phyloP scores from a whole-genome alignment of 1,140 invertebrate species.

The Drosophila ogumai region DNA sequence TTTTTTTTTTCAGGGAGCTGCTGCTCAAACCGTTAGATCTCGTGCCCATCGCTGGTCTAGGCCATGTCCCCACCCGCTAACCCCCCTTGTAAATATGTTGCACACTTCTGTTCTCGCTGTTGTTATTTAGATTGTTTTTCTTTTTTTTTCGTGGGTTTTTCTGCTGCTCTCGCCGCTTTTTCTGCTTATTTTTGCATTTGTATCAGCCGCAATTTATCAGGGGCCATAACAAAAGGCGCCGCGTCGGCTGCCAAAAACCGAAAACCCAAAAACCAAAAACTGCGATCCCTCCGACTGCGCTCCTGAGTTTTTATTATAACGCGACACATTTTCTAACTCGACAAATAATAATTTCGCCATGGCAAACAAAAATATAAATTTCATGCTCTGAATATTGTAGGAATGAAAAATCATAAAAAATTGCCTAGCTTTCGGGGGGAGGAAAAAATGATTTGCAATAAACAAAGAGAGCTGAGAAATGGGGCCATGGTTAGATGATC shows the following conservation, averaged over 20 bases:
- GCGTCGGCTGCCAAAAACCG: constrained; percentile 78
- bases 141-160: not conserved
- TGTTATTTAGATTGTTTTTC: constrained; percentile 57
- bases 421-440: constrained; percentile 9
- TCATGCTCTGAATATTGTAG: constrained; percentile 75
- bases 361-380: constrained; percentile 65
- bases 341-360: constrained; percentile 75
- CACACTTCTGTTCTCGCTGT: constrained; percentile 61
- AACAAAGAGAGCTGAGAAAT: constrained; percentile 56
- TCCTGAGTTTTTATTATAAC: constrained; percentile 49
- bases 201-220: constrained; percentile 82
- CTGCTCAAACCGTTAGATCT: too few species aligned
- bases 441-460: constrained; percentile 67
- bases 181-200: constrained; percentile 64
- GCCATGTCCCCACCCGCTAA: not conserved
- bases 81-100: constrained; percentile 71
- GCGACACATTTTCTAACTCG: constrained; percentile 74
- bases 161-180: constrained; percentile 40
- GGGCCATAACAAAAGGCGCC: constrained; percentile 79
- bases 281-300: constrained; percentile 33
- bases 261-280: constrained; percentile 69
- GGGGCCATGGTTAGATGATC: constrained; percentile 28
- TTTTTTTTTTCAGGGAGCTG: too few species aligned
- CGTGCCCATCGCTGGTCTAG: too few species aligned
- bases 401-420: constrained; percentile 66